A percentile compares a stretch with the other conserved stretches of the same genome.
These are phyloP conservation scores for Geococcyx californianus DNA, from an alignment of 2,113 vertebrate species.

Conservation along the genomic window DNA sequence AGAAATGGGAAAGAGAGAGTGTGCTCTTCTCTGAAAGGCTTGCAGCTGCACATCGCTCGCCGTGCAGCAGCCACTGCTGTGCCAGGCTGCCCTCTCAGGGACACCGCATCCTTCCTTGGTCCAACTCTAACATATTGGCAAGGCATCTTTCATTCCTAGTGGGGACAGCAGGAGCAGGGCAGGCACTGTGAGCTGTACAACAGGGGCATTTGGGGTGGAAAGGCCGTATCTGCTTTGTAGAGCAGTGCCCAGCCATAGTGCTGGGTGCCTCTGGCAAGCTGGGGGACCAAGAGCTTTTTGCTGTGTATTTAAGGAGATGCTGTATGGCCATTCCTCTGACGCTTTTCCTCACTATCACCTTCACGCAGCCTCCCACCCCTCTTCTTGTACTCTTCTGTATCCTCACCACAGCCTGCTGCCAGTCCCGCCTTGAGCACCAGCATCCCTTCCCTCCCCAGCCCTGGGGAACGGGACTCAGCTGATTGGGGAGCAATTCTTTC, in stretches of 20 bases:
- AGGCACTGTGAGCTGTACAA: neutral
- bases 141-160: neutral
- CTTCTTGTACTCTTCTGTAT: neutral
- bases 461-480: rapidly evolving
- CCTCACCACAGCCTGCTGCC: neutral
- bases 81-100: neutral
- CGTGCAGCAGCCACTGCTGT: neutral
- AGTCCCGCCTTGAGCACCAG: rapidly evolving
- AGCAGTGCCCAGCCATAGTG: neutral
- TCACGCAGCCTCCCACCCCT: neutral
- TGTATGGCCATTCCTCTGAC: neutral
- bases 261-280: neutral
- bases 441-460: neutral
- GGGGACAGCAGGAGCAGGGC: neutral
- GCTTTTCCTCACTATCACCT: neutral
- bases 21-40: neutral
- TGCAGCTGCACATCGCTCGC: neutral
- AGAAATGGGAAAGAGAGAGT: neutral
- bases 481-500: rapidly evolving
- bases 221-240: neutral
- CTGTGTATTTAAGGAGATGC: neutral
- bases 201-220: neutral
- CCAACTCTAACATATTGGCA: neutral
- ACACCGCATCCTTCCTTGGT: neutral
- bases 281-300: neutral